Conservation (phyloP, 1,140 invertebrate genomes). For the Drosophila repleta region DNA sequence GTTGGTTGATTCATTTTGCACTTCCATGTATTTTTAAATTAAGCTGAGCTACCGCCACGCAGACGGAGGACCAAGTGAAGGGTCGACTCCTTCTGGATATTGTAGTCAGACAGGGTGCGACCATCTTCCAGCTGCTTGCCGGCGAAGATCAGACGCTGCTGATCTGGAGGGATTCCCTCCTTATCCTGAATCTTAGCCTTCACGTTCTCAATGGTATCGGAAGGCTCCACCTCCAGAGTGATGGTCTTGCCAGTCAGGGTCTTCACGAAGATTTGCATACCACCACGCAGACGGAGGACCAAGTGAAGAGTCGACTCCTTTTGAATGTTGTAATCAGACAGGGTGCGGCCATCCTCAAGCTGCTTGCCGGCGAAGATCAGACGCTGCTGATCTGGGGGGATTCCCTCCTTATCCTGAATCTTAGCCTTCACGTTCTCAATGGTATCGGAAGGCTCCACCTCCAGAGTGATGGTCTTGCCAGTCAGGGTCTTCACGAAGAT, state of each 20-base stretch:
- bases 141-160: constrained; percentile 90
- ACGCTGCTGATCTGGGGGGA: no score
- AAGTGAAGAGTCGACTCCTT: constrained; percentile 88
- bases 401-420: no score
- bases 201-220: constrained; percentile 93
- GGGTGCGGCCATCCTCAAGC: constrained; percentile 86
- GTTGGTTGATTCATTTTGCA: constrained; percentile 16
- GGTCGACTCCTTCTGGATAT: constrained; percentile 96
- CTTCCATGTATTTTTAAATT: constrained; percentile 47
- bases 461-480: constrained; percentile 93
- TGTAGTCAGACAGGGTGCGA: constrained; percentile 91
- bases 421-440: no score
- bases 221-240: constrained; percentile 91
- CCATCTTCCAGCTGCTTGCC: constrained; percentile 93
- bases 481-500: constrained; percentile 90
- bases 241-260: constrained; percentile 94
- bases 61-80: constrained; percentile 93
- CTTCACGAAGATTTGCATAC: constrained; percentile 92
- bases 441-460: no score
- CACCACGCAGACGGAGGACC: constrained; percentile 85
- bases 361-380: no score
- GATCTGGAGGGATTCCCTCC: constrained; percentile 89
- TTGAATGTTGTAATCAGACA: constrained; percentile 87
- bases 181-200: constrained; percentile 92
- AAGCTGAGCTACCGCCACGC: constrained; percentile 87